Evolutionary conservation across 2,113 vertebrate genomes (phyloP), one percentile per base, ranked within the genome.

Genomic region (Cottus gobio): DNA sequence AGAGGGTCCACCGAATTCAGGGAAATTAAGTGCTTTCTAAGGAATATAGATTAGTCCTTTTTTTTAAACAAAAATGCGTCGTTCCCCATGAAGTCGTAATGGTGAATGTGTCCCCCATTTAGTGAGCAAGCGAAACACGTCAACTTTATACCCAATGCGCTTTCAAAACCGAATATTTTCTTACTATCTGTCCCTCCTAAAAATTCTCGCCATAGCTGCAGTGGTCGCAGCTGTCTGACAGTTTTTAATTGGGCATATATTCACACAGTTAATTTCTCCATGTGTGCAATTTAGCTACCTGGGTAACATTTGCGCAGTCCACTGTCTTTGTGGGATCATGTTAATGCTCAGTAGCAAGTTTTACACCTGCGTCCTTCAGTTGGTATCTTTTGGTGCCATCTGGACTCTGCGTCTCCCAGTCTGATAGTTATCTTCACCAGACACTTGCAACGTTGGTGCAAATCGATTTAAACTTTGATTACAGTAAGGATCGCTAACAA

Each of bases 1-100:
- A 50, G 63, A 68, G 68, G 84, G 86, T 81, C 77, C 64, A 31
- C 28, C 42, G 30, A 76, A 74, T 84, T 85, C 79, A 71, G 86
- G 83, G 80, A 85, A 78, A 82, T 48, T 3, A 72, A 68, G 28
- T 82, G 75, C 63, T 76, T 71, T 79, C 46, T 77, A 75, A 72
- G 77, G 75, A 67, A 50, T 80, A 63, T 63, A 75, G 52, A 52
- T 67, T 62, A 79, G 77, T 82, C 52, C 48, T 85, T n/a, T 56
- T n/a, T 56, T 30, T 30, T 16, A 58, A 58, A 57, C 3, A 57
- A 57, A 22, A 60, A 67, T 64, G 39, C 79, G 62, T 15, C 61
- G 52, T 84, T 86, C 69, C 60, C 79, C 31, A 39, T 75, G n/a
- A 18, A 87, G 81, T 74, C 73, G 79, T 75, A 63, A 75, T 66